Evolutionary conservation across 1,140 invertebrate species (phyloP), one percentile per base, ranked within the genome.

Genomic region (Penaeus vannamei): DNA sequence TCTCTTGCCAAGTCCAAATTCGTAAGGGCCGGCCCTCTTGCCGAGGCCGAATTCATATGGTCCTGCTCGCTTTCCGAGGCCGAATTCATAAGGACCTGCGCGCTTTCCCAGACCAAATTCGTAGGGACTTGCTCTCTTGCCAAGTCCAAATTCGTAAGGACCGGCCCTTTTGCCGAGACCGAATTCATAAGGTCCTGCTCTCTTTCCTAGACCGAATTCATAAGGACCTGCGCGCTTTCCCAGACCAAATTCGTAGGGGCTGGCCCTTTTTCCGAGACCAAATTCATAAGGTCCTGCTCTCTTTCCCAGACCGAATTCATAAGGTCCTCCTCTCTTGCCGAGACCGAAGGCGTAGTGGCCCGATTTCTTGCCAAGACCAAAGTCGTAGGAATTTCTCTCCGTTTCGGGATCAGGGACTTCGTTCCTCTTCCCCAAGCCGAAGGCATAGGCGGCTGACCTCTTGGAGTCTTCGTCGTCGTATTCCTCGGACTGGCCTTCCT

Each of bases 81-180:
- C 53, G 2, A 53, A 53, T 53, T 53, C 53, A 53, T 53, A 53
- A 14, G 10, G 53, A 14, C 53, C 17, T 5, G 17, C 53, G 12
- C 53, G 12, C 53, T 53, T 53, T 17, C 53, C 53, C 5, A 53
- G 53, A 53, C 53, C 53, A 17, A 53, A 53, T 53, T 53, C 53
- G 14, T 53, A 53, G 14, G 53, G 53, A 14, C 53, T 36, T 14
- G 36, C 66, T 20, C 87, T 42, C 46, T 89, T 89, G 12, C 87
- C 87, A 42, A 89, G 82, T 0, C 87, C 87, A 53, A 89, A 89
- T 22, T 12, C 61, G 23, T 89, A 89, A 46, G 82, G 42, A 36
- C 87, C 87, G 22, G 86, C 26, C n/a, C 86, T 66, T 53, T 87
- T 87, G 7, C 86, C 86, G 20, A 90, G 81, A 19, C 90, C 90